phyloP scores from a whole-genome alignment of 1,140 invertebrate species.

The Drosophila pandora region DNA sequence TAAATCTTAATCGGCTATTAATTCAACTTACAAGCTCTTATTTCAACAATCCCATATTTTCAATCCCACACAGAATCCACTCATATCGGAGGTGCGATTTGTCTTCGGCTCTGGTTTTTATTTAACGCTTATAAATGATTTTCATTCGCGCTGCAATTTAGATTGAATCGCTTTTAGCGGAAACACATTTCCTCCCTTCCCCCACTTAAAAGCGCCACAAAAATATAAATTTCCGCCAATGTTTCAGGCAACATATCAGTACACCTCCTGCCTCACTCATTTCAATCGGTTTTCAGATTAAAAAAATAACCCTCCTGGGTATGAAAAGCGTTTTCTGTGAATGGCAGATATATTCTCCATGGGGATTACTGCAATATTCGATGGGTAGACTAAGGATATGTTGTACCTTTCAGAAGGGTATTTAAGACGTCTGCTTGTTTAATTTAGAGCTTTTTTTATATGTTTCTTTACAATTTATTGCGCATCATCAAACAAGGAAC shows the following conservation, averaged over 20 bases:
- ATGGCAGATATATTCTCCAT: conserved; percentile 1
- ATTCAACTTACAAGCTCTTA: conserved; percentile 2
- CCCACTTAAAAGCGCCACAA: conserved; percentile 6
- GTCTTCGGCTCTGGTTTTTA: conserved; percentile 35
- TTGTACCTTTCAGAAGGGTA: conserved; percentile 7
- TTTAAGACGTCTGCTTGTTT: conserved; percentile 14
- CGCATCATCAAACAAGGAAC: conserved; percentile 58
- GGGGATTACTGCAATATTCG: conserved; percentile 22
- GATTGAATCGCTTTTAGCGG: conserved; percentile 49
- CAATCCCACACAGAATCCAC: conserved; percentile 2
- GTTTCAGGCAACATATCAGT: conserved; percentile 9
- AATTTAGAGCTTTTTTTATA: not conserved
- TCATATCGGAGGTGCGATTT: conserved; percentile 42
- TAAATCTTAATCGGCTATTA: conserved; percentile 14
- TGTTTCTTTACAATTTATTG: conserved; percentile 59
- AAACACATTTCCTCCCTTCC: conserved; percentile 19
- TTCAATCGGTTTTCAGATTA: conserved; percentile 30
- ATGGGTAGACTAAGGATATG: conserved; percentile 7
- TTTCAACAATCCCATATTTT: not conserved
- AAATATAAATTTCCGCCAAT: conserved; percentile 33
- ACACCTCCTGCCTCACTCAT: not conserved
- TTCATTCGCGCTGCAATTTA: conserved; percentile 62
- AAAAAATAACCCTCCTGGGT: conserved; percentile 17
- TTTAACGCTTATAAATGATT: conserved; percentile 60
- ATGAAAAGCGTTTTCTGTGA: conserved; percentile 10